A percentile compares a stretch with the other conserved stretches of the same genome.
Evolutionary conservation across 2,888 invertebrate species (phyloP).

Genomic region (Galerucella nymphaeae): DNA sequence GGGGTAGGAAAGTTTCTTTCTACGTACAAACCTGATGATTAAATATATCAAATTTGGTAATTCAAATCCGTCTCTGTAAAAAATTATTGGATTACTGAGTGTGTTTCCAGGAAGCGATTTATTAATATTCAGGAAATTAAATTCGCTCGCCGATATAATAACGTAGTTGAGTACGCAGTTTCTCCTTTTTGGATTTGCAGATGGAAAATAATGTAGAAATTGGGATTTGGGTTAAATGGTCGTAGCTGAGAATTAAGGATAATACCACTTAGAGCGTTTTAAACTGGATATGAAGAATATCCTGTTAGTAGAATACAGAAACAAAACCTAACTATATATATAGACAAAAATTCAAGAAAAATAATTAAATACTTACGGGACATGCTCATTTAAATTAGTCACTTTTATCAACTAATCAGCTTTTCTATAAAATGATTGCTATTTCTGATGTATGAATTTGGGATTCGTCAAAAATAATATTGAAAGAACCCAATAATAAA

Average conservation of each 20-base stretch:
- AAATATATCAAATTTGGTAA: not conserved
- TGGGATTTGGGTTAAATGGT: constrained; percentile 14
- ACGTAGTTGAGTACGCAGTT: constrained; percentile 37
- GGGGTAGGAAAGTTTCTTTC: too few species aligned
- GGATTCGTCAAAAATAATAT: too few species aligned
- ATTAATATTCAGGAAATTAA: constrained; percentile 50
- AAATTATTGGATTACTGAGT: constrained; percentile 34
- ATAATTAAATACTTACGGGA: too few species aligned
- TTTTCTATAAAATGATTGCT: too few species aligned
- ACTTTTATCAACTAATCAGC: too few species aligned
- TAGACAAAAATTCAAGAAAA: too few species aligned
- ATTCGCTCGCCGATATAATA: constrained; percentile 27
- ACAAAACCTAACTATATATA: not conserved
- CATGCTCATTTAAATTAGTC: too few species aligned
- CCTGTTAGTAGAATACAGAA: constrained; percentile 9
- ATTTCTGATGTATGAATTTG: too few species aligned
- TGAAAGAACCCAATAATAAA: too few species aligned
- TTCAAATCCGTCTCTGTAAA: constrained; percentile 23
- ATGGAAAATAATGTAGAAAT: constrained; percentile 8
- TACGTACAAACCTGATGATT: too few species aligned
- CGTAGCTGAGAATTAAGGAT: constrained; percentile 12
- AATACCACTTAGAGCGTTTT: constrained; percentile 15
- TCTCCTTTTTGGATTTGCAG: constrained; percentile 25
- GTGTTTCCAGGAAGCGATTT: constrained; percentile 48
- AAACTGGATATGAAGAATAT: constrained; percentile 15